Conservation (phyloP, 1,140 invertebrate genomes). For the Cylas formicarius region DNA sequence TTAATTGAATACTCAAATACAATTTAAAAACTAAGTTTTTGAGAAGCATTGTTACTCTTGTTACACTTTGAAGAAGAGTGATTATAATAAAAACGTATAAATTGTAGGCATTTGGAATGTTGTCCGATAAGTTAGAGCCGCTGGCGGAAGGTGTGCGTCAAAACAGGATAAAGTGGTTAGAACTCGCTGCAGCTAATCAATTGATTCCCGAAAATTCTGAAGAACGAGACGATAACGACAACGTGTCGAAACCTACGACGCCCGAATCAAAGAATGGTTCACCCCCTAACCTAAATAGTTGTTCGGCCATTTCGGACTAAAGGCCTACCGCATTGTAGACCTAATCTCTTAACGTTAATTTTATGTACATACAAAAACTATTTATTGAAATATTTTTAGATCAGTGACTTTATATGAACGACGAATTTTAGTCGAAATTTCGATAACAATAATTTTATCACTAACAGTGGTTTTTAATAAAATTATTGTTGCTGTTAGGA, state of each 20-base stretch:
- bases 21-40: no score
- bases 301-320: slow-evolving; percentile 18
- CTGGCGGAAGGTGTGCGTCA: slow-evolving; percentile 75
- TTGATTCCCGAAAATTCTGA: slow-evolving; percentile 23
- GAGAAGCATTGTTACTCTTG: no score
- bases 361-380: no score
- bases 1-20: no score
- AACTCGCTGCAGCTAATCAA: slow-evolving; percentile 50
- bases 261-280: slow-evolving; percentile 24
- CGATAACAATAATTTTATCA: no score
- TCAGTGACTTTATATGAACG: no score
- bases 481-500: no score
- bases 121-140: slow-evolving; percentile 70
- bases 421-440: no score
- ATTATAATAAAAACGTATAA: slow-evolving; percentile 2
- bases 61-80: no score
- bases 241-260: slow-evolving; percentile 32
- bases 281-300: slow-evolving; percentile 16
- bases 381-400: slow-evolving; percentile 16
- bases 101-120: slow-evolving; percentile 70
- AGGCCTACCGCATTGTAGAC: neutral
- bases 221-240: slow-evolving; percentile 37
- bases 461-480: no score
- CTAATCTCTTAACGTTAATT: no score
- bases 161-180: slow-evolving; percentile 78